phyloP scores from a whole-genome alignment of 2,797 vertebrate genomes.

The Euthynnus affinis region DNA sequence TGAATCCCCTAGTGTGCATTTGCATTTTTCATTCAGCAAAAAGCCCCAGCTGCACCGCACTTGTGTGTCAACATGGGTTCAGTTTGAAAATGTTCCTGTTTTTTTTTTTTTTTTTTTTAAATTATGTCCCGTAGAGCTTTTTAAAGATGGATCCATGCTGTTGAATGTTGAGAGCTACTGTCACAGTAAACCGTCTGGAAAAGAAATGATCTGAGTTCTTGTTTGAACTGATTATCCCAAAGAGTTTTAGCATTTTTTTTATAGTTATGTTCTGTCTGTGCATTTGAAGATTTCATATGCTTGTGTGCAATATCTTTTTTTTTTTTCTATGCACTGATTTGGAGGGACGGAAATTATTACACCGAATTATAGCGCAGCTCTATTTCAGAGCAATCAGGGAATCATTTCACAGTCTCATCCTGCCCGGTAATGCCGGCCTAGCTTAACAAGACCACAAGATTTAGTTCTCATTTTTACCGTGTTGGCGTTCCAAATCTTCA shows the following conservation, averaged over 20 bases:
- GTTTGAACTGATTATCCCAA: not conserved
- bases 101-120: too few species aligned
- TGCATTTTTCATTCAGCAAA: slow-evolving; percentile 46
- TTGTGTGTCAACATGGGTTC: slow-evolving; percentile 23
- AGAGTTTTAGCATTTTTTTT: not conserved
- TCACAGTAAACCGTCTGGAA: not conserved
- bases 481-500: not conserved
- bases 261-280: not conserved
- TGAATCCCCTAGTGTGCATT: slow-evolving; percentile 36
- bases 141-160: slow-evolving; percentile 14
- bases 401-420: not conserved
- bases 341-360: not conserved
- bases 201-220: not conserved
- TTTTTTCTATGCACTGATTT: too few species aligned
- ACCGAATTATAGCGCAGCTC: not conserved
- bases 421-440: not conserved
- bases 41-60: slow-evolving; percentile 28
- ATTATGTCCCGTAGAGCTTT: slow-evolving; percentile 16
- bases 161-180: not conserved
- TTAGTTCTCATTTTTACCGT: not conserved
- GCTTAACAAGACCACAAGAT: not conserved
- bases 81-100: slow-evolving; percentile 21
- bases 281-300: not conserved
- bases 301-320: not conserved
- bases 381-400: not conserved